Evolutionary conservation across 2,113 vertebrate species (phyloP), one percentile per base, ranked within the genome.

Genomic region (Eulacestoma nigropectus): DNA sequence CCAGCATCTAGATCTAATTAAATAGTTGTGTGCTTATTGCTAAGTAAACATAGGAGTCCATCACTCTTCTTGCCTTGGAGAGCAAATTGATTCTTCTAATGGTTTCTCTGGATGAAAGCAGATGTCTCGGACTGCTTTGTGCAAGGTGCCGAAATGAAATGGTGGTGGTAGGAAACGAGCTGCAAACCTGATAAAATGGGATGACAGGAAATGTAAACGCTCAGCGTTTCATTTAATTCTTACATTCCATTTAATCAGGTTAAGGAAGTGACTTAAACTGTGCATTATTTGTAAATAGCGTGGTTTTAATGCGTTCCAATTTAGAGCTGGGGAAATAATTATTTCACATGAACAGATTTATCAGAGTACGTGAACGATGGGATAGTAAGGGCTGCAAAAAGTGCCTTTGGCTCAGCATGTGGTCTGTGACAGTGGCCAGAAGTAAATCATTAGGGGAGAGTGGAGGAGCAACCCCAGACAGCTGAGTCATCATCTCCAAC

Each of bases 11-110:
- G 69, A 56, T 78, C 65, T 78, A 86, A 94, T 93, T 93, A 92
- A 94, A 87, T 59, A 46, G 59, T 93, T 88, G 84, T 74, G 68
- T 91, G 27, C 59, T 90, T 91, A 88, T 41, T 78, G 73, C 80
- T 76, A 11, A 89, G 44, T 89, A 74, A 93, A 95, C 55, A 16
- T 2, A 3, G 69, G 76, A 92, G 68, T 82, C 96, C 37, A 33
- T 93, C 94, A n/a, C 79, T 77, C 32, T 60, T 62, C 79, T 94
- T 93, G 78, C 84, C 47, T 82, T 32, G 52, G 76, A 89, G 68
- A 81, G 76, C 47, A 39, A 41, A 93, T 93, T 94, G 88, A 84
- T 94, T 62, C 88, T 69, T 53, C 52, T 75, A 15, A 49, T 92
- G 86, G 83, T 88, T 77, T 90, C 85, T 7, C 30, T 33, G 75